Base-by-base conservation (phyloP, 2,888 invertebrate species). In the Tinea semifulvella region DNA sequence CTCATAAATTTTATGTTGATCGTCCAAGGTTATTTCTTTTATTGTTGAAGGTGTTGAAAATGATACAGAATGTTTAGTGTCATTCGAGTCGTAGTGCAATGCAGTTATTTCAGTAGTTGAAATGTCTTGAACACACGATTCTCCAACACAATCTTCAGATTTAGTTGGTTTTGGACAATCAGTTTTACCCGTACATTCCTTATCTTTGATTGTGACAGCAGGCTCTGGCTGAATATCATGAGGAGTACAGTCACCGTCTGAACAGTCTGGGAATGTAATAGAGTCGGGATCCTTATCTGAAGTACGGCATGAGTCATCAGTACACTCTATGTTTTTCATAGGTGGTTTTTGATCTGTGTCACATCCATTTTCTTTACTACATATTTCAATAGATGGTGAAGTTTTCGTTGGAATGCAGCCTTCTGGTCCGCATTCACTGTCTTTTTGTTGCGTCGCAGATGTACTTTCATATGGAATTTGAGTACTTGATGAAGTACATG, bases 351-450 rank as follows among this genome's bases (percentile, higher is more conserved):
- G 31, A 5, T 31, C 31, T 25, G 25, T 6, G 6, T 25, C 10
- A 10, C 25, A 25, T 7, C 25, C 25, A 25, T 25, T 25, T 25
- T 25, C 6, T 25, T 8, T 11, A 31, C 7, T 5, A 31, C 6
- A 7, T 31, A 42, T 16, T n/a, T 44, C 43, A n/a, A 42, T 40
- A 13, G 54, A 47, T 47, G 47, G 49, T 45, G 36, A 17, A 36
- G 16, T 4, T 10, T 4, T 31, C 6, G 1, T 22, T 40, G 22
- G 22, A 11, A 19, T 22, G 52, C 68, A 68, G 14, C 57, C 62
- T 28, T 53, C 52, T 43, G 53, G 40, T 10, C 56, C 63, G 53
- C 67, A 67, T 31, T 57, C 52, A 38, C 49, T n/a, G n/a, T 13
- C 10, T 11, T 31, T 7, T 44, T 36, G 39, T 44, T 38, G 46